Evolutionary conservation across 2,888 invertebrate species (phyloP), one percentile per base, ranked within the genome.

Genomic region (Coenonympha arcania): DNA sequence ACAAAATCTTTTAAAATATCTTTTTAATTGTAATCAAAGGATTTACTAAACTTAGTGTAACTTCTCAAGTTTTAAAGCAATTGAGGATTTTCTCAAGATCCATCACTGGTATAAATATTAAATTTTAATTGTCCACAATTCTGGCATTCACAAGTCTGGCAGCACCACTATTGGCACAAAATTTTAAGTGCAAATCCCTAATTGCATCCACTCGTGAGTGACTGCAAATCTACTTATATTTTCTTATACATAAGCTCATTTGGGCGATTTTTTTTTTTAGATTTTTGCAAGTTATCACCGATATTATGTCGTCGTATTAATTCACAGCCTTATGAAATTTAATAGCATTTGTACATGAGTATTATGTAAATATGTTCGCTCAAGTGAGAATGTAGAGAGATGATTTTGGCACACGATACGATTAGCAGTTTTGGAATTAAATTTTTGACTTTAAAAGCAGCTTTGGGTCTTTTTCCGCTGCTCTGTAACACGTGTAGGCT

Each of bases 331-430:
- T 26, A 9, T 26, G n/a, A 26, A 9, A 26, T 26, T 6, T 9
- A 26, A 26, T 26, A 9, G 2, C 5, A 24, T 5, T 8, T 4
- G 9, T 26, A n/a, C n/a, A n/a, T n/a, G n/a, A n/a, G n/a, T 26
- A 6, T 26, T 26, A 9, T 9, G 24, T 26, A 9, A 26, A 0
- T 2, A 34, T 36, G 30, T 42, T 45, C 24, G 20, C 47, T 30
- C 41, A 37, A 51, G 36, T 37, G 36, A 50, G 41, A 33, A 45
- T 46, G 55, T 39, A n/a, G 24, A 45, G 8, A 5, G 8, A 18
- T 33, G 16, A 6, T n/a, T 30, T 48, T 51, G 51, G 43, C 45
- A 42, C 45, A 31, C 43, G 52, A 43, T 55, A 34, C 47, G 46
- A 11, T 8, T 8, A 9, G 28, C 6, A n/a, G 2, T n/a, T 16